Evolutionary conservation across 1,140 invertebrate genomes (phyloP), one percentile per base, ranked within the genome.

Genomic region (Delia radicum): DNA sequence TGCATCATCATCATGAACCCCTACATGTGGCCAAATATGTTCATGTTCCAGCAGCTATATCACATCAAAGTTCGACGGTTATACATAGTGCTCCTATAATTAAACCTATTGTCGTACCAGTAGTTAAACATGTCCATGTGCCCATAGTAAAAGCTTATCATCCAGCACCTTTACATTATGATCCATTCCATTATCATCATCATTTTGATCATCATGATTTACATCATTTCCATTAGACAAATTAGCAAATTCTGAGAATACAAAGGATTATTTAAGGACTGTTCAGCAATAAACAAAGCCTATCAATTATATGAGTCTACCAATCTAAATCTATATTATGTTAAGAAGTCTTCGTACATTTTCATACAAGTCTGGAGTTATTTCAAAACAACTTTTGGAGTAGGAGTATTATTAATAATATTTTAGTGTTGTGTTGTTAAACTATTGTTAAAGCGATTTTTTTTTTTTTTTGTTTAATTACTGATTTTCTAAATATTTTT

Each of bases 61-160:
- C 88, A 37, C 89, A 89, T 78, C 88, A 88, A 75, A 88, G 88
- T 37, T 87, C 83, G n/a, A 85, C 84, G 18, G 80, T 86, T 74
- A 82, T 86, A 75, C 85, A 86, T 76, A 81, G 78, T 33, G 79
- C 82, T 29, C 83, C 83, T 5, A 82, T 85, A 18, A 81, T 83
- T 48, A 85, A 85, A 74, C 83, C 83, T 4, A 78, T 85, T 67
- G 78, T 85, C 24, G 71, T 83, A 75, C 83, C 83, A 2, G 80
- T 85, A 2, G 79, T 85, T 69, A 85, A 82, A 13, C 73, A 81
- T 61, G 83, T 84, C 18, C 79, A n/a, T n/a, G n/a, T 85, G 75
- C 84, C 79, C 62, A 81, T 84, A n/a, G 77, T 82, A 26, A 83
- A 85, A 72, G 77, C 83, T 37, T 85, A 83, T 29, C 83, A 85